Evolutionary conservation across 2,797 vertebrate species (phyloP).

Genomic region (Phalanger gymnotis): DNA sequence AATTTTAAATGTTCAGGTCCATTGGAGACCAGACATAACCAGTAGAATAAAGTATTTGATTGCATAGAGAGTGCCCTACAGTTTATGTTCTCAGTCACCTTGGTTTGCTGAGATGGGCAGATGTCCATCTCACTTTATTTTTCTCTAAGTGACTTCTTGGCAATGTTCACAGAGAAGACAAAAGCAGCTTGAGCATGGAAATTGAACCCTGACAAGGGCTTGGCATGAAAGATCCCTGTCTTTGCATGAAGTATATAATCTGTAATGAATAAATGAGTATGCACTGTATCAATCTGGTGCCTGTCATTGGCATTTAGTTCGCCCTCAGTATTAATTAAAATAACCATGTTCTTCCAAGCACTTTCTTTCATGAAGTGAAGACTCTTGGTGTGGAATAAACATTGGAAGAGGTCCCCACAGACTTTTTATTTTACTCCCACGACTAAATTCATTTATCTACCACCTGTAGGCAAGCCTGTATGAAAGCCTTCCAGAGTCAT

Average conservation of each 20-base stretch:
- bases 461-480: conserved; percentile 33
- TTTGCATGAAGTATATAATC: conserved; percentile 48
- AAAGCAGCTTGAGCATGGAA: conserved; percentile 11
- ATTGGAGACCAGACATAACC: conserved; percentile 39
- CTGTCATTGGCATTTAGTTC: conserved; percentile 55
- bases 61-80: not conserved
- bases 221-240: conserved; percentile 33
- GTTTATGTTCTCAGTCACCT: not conserved
- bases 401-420: not conserved
- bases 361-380: conserved; percentile 8
- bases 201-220: not conserved
- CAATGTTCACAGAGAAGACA: conserved; percentile 40
- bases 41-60: conserved; percentile 20
- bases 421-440: conserved; percentile 18
- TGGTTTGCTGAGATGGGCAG: conserved; percentile 9
- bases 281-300: conserved; percentile 52
- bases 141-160: conserved; percentile 70
- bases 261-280: conserved; percentile 37
- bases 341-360: conserved; percentile 46
- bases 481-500: conserved; percentile 26
- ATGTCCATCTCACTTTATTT: conserved; percentile 57
- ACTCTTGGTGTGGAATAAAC: not conserved
- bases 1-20: conserved; percentile 57
- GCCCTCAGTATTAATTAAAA: conserved; percentile 73
- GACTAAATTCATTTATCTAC: not conserved